Conservation (phyloP, 1,140 invertebrate species). For the Aphaenogaster ashmeadi region DNA sequence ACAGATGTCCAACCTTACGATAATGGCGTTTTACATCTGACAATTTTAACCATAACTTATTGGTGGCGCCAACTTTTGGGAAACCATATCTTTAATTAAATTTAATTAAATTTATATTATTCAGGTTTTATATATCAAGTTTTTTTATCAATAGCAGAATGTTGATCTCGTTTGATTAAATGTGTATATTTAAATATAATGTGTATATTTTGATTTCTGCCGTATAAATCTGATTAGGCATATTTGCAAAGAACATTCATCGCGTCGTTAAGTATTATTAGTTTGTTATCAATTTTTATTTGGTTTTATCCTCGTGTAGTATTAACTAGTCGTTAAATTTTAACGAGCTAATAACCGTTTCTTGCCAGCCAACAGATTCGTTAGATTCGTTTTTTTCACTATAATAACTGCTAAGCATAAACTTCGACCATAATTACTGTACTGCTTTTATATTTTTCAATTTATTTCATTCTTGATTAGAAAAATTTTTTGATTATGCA, state of each 20-base stretch:
- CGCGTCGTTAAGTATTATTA: constrained; percentile 31
- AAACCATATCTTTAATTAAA: background rate
- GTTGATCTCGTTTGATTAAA: background rate
- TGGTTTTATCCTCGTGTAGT: background rate
- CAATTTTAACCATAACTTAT: too few relatives aligned
- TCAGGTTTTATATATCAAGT: too few relatives aligned
- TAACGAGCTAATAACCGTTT: constrained; percentile 34
- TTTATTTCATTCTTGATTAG: background rate
- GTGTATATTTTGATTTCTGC: background rate
- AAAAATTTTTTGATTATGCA: background rate
- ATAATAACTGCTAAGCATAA: constrained; percentile 6
- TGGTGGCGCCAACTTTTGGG: too few relatives aligned
- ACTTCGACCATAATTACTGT: background rate
- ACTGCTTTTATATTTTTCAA: constrained; percentile 8
- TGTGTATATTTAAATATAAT: background rate
- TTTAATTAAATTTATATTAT: background rate
- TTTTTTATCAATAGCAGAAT: background rate
- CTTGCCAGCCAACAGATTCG: background rate
- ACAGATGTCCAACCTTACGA: too few relatives aligned
- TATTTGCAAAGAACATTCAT: constrained; percentile 19
- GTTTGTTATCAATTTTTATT: constrained; percentile 32
- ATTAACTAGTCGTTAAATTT: constrained; percentile 36
- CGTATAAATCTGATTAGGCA: background rate
- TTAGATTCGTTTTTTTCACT: background rate
- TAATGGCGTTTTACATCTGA: too few relatives aligned